phyloP scores from a whole-genome alignment of 2,113 vertebrate species.

The Austrofundulus limnaeus region DNA sequence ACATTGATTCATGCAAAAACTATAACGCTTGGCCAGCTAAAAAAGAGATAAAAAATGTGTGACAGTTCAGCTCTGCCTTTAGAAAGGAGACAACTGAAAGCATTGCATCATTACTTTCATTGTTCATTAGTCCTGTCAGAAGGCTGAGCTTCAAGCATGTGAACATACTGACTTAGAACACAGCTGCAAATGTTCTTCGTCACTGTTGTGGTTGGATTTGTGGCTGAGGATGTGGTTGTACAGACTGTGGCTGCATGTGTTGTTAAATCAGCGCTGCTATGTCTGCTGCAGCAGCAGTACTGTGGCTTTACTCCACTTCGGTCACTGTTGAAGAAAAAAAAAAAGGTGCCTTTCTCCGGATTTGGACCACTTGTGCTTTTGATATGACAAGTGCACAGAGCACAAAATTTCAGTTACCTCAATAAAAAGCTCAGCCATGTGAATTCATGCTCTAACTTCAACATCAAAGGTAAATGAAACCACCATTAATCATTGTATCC shows the following conservation, averaged over 20 bases:
- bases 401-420: background rate
- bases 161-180: conserved; percentile 1
- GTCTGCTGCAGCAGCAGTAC: background rate
- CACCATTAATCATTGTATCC: background rate
- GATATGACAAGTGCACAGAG: background rate
- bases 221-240: conserved; percentile 9
- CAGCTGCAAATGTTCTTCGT: conserved; percentile 12
- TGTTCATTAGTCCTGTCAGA: conserved; percentile 7
- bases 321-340: background rate
- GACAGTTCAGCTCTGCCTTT: background rate
- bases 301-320: background rate
- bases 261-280: background rate
- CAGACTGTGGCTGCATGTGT: background rate
- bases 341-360: background rate
- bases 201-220: conserved; percentile 2
- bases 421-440: background rate
- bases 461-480: background rate
- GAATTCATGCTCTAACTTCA: background rate
- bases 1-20: background rate
- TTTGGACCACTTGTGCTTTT: background rate
- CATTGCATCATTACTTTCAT: background rate
- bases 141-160: background rate
- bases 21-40: background rate
- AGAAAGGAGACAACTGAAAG: background rate
- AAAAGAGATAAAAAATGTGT: background rate